Conservation (phyloP, 2,797 vertebrate species). For the Linurgus olivaceus region DNA sequence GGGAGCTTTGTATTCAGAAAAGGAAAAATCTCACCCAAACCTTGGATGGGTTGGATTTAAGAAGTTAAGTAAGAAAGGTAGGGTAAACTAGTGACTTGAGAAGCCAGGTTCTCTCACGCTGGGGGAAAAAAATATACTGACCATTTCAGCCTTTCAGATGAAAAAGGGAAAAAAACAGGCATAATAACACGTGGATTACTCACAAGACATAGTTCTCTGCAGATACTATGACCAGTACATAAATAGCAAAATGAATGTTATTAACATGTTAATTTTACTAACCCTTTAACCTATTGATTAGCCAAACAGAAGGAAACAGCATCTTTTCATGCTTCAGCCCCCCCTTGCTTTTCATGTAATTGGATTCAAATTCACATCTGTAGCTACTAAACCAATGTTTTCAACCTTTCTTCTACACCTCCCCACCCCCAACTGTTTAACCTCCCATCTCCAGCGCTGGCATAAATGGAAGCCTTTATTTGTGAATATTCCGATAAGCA, state of each 20-base stretch:
- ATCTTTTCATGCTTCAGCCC: constrained; percentile 57
- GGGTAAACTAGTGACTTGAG: neutral
- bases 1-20: neutral
- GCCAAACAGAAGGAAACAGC: constrained; percentile 76
- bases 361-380: constrained; percentile 82
- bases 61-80: neutral
- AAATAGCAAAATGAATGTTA: constrained; percentile 76
- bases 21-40: fast-evolving
- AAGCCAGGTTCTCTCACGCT: neutral
- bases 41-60: neutral
- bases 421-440: constrained; percentile 77
- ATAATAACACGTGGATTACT: neutral
- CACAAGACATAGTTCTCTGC: constrained; percentile 23
- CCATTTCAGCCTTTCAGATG: neutral
- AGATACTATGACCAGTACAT: constrained; percentile 52
- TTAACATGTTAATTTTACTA: constrained; percentile 73
- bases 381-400: constrained; percentile 77
- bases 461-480: constrained; percentile 79
- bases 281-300: constrained; percentile 78
- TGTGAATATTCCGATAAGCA: constrained; percentile 81
- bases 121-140: neutral
- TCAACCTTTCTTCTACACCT: constrained; percentile 70
- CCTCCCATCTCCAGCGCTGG: constrained; percentile 74
- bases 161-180: neutral
- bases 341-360: constrained; percentile 64